These are phyloP conservation scores for Lepus timidus DNA, from an alignment of 2,113 vertebrate genomes.

Conservation along the genomic window DNA sequence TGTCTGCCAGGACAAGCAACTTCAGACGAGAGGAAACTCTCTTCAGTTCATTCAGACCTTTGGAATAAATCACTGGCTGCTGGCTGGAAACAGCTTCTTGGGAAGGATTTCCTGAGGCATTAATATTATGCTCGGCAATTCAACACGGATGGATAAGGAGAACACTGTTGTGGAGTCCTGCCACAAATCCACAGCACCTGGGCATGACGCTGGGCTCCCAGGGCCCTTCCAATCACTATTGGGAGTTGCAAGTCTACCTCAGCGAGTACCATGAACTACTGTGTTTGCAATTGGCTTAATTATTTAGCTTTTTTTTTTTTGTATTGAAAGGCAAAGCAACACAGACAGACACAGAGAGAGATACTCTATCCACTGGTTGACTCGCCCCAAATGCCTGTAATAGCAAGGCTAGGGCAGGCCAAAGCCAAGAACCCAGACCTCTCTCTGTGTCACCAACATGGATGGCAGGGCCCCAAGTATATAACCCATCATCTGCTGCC, in stretches of 20 bases:
- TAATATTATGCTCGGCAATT: constrained; percentile 70
- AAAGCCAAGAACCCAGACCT: too few species aligned
- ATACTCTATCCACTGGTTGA: too few species aligned
- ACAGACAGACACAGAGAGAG: too few species aligned
- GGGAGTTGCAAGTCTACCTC: neutral
- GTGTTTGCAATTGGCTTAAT: neutral
- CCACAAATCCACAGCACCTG: constrained; percentile 47
- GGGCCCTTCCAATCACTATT: neutral
- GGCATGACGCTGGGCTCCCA: neutral
- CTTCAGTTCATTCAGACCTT: constrained; percentile 64
- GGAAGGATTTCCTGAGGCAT: constrained; percentile 78
- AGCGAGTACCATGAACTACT: neutral
- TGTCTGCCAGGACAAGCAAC: constrained; percentile 76
- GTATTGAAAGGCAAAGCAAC: too few species aligned
- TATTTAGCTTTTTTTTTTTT: too few species aligned
- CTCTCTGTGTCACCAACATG: too few species aligned
- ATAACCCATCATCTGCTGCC: too few species aligned
- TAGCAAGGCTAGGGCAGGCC: too few species aligned
- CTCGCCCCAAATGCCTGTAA: too few species aligned
- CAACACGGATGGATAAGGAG: constrained; percentile 67
- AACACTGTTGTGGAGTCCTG: constrained; percentile 61
- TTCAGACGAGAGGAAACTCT: constrained; percentile 67
- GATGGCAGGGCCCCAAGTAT: too few species aligned
- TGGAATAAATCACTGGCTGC: constrained; percentile 75
- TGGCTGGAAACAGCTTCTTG: constrained; percentile 76